phyloP scores from a whole-genome alignment of 1,140 invertebrate genomes.

The Cyphomyrmex costatus region DNA sequence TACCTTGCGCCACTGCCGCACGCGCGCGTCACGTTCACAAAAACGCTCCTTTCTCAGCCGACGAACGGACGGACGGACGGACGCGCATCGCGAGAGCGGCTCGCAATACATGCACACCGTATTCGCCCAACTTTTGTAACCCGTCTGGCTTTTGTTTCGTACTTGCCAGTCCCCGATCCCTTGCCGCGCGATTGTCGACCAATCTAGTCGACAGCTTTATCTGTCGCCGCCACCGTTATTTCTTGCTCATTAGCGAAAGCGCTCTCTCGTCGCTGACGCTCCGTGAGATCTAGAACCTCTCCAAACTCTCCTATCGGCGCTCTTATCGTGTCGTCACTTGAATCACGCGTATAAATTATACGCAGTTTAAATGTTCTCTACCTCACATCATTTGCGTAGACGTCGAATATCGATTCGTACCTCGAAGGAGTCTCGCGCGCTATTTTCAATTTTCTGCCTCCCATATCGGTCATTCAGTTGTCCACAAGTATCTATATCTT shows the following conservation, averaged over 20 bases:
- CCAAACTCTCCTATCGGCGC: neutral
- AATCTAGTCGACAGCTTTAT: conserved; percentile 29
- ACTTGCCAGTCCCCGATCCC: neutral
- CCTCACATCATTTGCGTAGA: neutral
- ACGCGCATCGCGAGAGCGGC: neutral
- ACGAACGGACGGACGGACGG: neutral
- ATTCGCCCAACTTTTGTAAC: conserved; percentile 16
- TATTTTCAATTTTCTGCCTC: neutral
- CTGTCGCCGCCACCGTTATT: neutral
- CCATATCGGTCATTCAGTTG: neutral
- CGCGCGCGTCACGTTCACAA: conserved; percentile 48
- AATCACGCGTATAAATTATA: neutral
- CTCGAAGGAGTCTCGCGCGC: neutral
- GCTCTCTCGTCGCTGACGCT: neutral
- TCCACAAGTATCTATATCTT: neutral
- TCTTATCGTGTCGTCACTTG: neutral
- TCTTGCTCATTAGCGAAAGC: conserved; percentile 44
- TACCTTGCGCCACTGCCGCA: conserved; percentile 70
- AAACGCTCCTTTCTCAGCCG: conserved; percentile 41
- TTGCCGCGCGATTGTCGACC: conserved; percentile 9
- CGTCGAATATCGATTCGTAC: neutral
- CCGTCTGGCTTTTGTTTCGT: neutral
- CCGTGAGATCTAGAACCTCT: neutral
- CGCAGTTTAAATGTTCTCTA: neutral
- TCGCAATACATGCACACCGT: neutral